Base-by-base conservation (phyloP, 1,140 invertebrate species). In the Chrysopa pallens region DNA sequence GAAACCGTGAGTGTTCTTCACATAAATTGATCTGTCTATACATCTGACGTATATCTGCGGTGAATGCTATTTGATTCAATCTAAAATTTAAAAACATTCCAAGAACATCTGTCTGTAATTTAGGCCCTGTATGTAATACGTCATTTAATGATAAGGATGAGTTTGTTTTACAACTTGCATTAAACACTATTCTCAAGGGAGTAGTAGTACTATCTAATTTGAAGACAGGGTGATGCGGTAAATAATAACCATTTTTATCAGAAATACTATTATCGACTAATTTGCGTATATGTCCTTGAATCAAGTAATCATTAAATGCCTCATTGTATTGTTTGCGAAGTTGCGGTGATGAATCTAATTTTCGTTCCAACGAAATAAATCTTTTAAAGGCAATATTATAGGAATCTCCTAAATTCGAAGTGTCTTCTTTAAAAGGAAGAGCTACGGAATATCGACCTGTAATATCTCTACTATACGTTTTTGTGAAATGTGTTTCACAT, bases 211-310 rank as follows among this genome's bases (percentile, higher is more conserved):
- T 49, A 4, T 23, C n/a, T 17, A 38, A 42, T 14, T 45, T 45
- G 14, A 42, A 39, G 2, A 50, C 43, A 11, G 40, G 42, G 9
- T 46, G 48, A 15, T 52, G 48, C 3, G 48, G 50, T 6, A 52
- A 38, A 36, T 33, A 33, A 12, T 33, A 33, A 23, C 17, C 17
- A 23, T 5, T 23, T 23, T 23, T 23, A 23, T 23, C 17, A 23
- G 17, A 23, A 3, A 23, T 23, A 5, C 17, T 3, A 23, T 23
- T 23, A 23, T 23, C 17, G 17, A 23, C 17, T 5, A 23, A 23
- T 23, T 23, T 23, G 17, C 17, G 17, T 5, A 23, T 23, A 5
- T 23, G 5, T 23, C 17, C 17, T 23, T 23, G 17, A 23, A 23
- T 23, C 17, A 23, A 23, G 5, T 23, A 23, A 23, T 23, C 17